A percentile compares a stretch with the other conserved stretches of the same genome.
Conservation (phyloP, 2,797 vertebrate species). For the Sparus aurata region DNA sequence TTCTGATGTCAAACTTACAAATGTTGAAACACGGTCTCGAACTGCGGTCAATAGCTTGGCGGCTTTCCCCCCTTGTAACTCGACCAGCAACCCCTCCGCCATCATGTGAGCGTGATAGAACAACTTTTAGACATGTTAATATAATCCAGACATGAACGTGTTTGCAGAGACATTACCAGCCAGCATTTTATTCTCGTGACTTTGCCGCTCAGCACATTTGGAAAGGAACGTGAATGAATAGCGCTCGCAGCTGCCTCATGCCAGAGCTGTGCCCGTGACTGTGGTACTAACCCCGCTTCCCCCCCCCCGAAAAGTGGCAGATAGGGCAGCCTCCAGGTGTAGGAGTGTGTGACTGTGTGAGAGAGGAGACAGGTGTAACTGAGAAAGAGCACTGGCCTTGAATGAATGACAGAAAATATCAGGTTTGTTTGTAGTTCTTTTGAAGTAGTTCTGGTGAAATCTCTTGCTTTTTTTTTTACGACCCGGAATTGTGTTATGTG, state of each 20-base stretch:
- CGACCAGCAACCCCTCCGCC: too few relatives aligned
- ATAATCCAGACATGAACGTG: too few relatives aligned
- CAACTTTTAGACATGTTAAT: too few relatives aligned
- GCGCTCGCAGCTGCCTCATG: not conserved
- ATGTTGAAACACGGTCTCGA: too few relatives aligned
- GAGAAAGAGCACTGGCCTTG: not conserved
- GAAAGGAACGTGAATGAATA: too few relatives aligned
- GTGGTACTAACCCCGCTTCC: not conserved
- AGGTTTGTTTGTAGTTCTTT: not conserved
- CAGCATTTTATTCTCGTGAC: not conserved
- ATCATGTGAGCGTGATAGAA: too few relatives aligned
- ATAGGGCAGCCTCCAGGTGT: slow-evolving; percentile 22
- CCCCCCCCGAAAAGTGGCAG: not conserved
- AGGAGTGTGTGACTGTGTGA: not conserved
- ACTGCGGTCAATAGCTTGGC: too few relatives aligned
- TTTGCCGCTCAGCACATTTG: not conserved
- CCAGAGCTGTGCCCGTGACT: slow-evolving; percentile 17
- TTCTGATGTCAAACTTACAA: too few relatives aligned
- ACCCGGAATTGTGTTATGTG: too few relatives aligned
- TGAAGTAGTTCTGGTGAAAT: not conserved
- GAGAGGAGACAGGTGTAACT: not conserved
- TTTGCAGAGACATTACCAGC: too few relatives aligned
- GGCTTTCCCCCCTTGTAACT: too few relatives aligned
- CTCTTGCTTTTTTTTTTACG: not conserved
- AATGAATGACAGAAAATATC: not conserved